These are phyloP conservation scores for Sussaba pulchella DNA, from an alignment of 2,888 invertebrate species.

Conservation along the genomic window DNA sequence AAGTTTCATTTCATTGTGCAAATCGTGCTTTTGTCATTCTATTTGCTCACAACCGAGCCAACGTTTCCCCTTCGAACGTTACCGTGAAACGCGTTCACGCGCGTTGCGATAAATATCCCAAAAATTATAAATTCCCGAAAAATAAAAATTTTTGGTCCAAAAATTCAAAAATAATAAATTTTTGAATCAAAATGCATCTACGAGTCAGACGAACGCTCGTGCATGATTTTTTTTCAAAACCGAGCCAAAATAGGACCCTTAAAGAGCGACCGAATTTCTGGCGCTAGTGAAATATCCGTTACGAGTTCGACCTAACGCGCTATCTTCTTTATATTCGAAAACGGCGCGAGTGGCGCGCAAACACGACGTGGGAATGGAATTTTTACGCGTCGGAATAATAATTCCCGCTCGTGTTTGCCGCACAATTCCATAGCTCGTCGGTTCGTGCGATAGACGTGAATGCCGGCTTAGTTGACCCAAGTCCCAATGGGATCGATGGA, in stretches of 20 bases:
- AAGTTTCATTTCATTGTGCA: no score
- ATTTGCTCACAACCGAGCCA: no score
- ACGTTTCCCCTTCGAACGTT: no score
- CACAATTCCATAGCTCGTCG: slow-evolving; percentile 22
- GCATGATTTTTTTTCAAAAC: no score
- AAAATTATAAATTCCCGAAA: no score
- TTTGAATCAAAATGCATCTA: no score
- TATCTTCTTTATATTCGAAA: slow-evolving; percentile 12
- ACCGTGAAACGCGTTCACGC: background rate
- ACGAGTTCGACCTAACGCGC: background rate
- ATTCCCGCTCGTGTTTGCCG: slow-evolving; percentile 20
- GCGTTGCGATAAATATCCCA: background rate
- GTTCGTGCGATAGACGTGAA: slow-evolving; percentile 55
- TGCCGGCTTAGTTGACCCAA: slow-evolving; percentile 61
- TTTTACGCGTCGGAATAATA: slow-evolving; percentile 19
- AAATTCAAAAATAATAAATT: no score
- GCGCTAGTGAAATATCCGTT: background rate
- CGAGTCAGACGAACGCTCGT: no score
- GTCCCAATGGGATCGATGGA: slow-evolving; percentile 61
- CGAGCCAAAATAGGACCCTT: no score
- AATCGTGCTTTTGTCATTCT: no score
- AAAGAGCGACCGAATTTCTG: background rate
- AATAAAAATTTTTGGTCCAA: no score
- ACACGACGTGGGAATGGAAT: slow-evolving; percentile 25
- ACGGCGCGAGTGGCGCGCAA: background rate